Evolutionary conservation across 30 jellyfish, hydroid and myxozoan genomes (phyloP), one percentile per base, ranked within the genome.

Genomic region (Turritopsis dohrnii): DNA sequence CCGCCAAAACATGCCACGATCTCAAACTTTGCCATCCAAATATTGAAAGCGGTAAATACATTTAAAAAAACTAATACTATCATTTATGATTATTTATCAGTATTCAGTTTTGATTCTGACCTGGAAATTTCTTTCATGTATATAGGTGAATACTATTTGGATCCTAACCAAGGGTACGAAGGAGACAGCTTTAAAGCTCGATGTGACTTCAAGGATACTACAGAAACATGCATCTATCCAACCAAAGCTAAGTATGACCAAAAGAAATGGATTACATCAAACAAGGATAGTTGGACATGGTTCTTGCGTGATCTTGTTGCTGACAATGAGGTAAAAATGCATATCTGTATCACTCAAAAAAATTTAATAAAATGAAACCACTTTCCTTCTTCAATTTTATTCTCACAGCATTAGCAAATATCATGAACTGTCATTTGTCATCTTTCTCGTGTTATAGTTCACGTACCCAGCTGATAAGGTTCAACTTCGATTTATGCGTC

Each of bases 1-100:
- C 98, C 19, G 98, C 98, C 21, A 88, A 95, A 65, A 87, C 96
- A 3, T 92, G 98, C 85, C 52, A 88, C 79, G 98, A 93, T 72
- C 89, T 93, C 65, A 84, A 84, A 52, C 72, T 79, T 85, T 65
- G 84, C 54, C 83, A 75, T 53, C 96, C 96, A 29, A 53, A 73
- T 1, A 79, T 79, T 30, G 31, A 65, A 73, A 88, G 96, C 71
- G 98, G 98, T 93, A 85, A 21, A 41, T 3, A 41, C 5, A 41
- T 3, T 41, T 41, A 3, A 41, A n/a, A n/a, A n/a, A n/a, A n/a
- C n/a, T n/a, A n/a, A n/a, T n/a, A n/a, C 29, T 72, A 0, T n/a
- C 52, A 3, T 9, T 73, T n/a, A 5, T 52, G 21, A 66, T 71
- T 27, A 30, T 69, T 29, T 21, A 65, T 60, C 72, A 69, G 22